phyloP scores from a whole-genome alignment of 53 echinoderm and acorn worm genomes.

The Stichopus horrens region DNA sequence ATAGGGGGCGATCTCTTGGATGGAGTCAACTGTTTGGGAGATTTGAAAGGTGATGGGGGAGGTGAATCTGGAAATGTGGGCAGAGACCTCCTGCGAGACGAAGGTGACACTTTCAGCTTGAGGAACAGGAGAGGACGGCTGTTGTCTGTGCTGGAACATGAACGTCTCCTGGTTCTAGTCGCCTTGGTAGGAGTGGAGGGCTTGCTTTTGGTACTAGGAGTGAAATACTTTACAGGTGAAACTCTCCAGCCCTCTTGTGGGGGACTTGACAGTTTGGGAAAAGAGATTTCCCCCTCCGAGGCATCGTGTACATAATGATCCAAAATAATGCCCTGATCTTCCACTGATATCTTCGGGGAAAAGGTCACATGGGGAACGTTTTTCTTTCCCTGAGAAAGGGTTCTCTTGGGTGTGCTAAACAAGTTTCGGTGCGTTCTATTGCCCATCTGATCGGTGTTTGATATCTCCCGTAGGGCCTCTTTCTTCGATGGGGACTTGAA shows the following conservation, averaged over 20 bases:
- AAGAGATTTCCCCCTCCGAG: conserved; percentile 75
- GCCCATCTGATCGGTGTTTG: background rate
- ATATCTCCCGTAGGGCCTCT: conserved; percentile 49
- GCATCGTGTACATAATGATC: conserved; percentile 90
- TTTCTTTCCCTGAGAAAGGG: conserved; percentile 26
- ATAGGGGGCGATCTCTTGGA: conserved; percentile 40
- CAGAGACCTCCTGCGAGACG: background rate
- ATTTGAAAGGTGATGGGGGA: conserved; percentile 47
- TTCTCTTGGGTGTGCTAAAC: conserved; percentile 70
- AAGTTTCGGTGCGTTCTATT: background rate
- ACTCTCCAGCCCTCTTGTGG: conserved; percentile 56
- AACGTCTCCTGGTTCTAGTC: conserved; percentile 22
- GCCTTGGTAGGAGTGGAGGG: background rate
- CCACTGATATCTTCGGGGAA: conserved; percentile 75
- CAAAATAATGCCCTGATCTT: conserved; percentile 69
- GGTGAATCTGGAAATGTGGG: conserved; percentile 24
- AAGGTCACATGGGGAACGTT: conserved; percentile 59
- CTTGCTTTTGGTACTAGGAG: conserved; percentile 18
- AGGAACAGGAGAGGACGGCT: conserved; percentile 22
- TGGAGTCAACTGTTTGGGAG: background rate
- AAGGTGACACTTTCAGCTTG: conserved; percentile 40
- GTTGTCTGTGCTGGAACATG: conserved; percentile 19
- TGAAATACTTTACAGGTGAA: conserved; percentile 77
- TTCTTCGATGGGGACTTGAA: conserved; percentile 12
- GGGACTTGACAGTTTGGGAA: conserved; percentile 94